phyloP scores from a whole-genome alignment of 2,797 vertebrate genomes.

The Enteromius thamalakanensis region DNA sequence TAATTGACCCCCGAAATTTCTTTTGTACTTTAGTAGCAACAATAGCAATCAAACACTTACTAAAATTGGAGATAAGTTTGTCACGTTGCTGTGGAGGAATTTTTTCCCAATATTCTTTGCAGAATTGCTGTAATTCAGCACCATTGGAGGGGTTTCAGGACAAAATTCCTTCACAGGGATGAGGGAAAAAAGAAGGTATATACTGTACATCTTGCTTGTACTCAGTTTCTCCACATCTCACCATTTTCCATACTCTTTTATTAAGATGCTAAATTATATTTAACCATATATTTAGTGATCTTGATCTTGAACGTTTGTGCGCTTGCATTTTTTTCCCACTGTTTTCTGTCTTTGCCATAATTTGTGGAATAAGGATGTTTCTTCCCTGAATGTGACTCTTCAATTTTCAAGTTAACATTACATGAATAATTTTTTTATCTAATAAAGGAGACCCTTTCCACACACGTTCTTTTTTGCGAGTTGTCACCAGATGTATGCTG shows the following conservation, averaged over 20 bases:
- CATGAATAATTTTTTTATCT: constrained; percentile 85
- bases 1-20: not conserved
- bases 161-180: not conserved
- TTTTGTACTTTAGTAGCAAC: not conserved
- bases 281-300: not conserved
- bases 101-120: not conserved
- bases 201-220: not conserved
- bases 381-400: constrained; percentile 72
- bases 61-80: not conserved
- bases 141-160: not conserved
- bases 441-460: constrained; percentile 73
- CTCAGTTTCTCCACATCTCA: not conserved
- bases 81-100: not conserved
- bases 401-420: constrained; percentile 70
- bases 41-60: not conserved
- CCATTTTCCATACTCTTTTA: not conserved
- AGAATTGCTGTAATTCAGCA: constrained; percentile 8
- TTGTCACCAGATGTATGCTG: constrained; percentile 25
- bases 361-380: constrained; percentile 75
- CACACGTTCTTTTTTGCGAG: constrained; percentile 54
- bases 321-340: not conserved
- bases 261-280: not conserved
- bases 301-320: not conserved
- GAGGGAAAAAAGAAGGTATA: not conserved
- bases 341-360: constrained; percentile 70